These are phyloP conservation scores for Botia almorhae DNA, from an alignment of 2,797 vertebrate species.

Conservation along the genomic window DNA sequence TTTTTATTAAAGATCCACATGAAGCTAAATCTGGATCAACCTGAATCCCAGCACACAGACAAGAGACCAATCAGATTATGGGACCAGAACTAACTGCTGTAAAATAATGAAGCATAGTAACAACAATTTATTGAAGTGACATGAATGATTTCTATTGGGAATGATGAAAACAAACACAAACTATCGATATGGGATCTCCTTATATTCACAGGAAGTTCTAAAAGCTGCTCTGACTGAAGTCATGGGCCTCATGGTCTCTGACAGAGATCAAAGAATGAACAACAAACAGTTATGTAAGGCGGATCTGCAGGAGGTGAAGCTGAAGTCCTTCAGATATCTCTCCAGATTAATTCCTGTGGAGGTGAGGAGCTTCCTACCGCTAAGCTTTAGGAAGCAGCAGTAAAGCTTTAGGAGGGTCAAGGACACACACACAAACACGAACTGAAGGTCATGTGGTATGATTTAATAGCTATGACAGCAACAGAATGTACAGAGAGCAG, in stretches of 20 bases:
- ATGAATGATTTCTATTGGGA: constrained; percentile 20
- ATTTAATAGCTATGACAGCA: not conserved
- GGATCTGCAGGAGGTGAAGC: constrained; percentile 20
- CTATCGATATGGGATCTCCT: constrained; percentile 20
- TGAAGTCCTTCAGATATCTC: constrained; percentile 54
- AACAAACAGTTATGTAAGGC: constrained; percentile 54
- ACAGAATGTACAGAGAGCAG: not conserved
- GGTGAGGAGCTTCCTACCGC: constrained; percentile 44
- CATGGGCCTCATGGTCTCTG: constrained; percentile 48
- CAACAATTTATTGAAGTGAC: constrained; percentile 14
- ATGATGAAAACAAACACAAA: constrained; percentile 29
- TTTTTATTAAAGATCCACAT: not conserved
- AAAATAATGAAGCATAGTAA: not conserved
- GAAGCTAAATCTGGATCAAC: not conserved
- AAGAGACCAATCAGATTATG: not conserved
- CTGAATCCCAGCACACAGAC: not conserved
- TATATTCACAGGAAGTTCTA: constrained; percentile 40
- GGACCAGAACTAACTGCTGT: not conserved
- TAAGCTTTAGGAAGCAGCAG: constrained; percentile 20
- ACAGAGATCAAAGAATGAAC: constrained; percentile 56
- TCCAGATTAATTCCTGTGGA: constrained; percentile 56
- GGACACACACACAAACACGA: constrained; percentile 2
- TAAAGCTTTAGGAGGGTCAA: constrained; percentile 22
- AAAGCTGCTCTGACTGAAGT: constrained; percentile 36
- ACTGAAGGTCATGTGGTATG: not conserved